These are phyloP conservation scores for Nasonia vitripennis DNA, from an alignment of 1,140 invertebrate genomes.

Conservation along the genomic window DNA sequence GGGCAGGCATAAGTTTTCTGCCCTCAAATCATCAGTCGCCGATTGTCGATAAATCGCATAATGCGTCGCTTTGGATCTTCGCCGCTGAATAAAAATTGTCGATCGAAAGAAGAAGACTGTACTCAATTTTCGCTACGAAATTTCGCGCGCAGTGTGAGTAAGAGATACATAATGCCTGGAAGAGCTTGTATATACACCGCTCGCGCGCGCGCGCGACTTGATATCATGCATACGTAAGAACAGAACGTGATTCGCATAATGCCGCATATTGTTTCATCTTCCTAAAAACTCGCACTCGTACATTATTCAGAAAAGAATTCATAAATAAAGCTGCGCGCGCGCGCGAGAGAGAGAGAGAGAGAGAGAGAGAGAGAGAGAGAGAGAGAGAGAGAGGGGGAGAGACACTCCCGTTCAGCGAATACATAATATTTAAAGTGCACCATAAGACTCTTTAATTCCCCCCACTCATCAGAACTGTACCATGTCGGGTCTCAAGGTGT, in stretches of 20 bases:
- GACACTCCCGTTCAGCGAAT: neutral
- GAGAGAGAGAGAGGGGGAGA: too few relatives aligned
- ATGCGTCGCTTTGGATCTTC: too few relatives aligned
- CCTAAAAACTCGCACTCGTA: neutral
- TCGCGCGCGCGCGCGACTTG: neutral
- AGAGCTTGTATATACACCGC: neutral
- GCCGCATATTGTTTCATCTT: neutral
- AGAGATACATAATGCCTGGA: neutral
- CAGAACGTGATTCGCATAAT: neutral
- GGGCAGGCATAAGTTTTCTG: neutral
- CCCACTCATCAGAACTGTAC: neutral
- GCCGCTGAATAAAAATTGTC: too few relatives aligned
- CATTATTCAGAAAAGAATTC: neutral
- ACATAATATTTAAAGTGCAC: slow-evolving; percentile 3
- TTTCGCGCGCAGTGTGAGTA: neutral
- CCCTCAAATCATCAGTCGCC: too few relatives aligned
- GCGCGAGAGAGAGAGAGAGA: too few relatives aligned
- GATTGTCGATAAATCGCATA: too few relatives aligned
- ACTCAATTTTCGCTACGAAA: too few relatives aligned
- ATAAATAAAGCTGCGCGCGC: too few relatives aligned
- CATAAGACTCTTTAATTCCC: slow-evolving; percentile 12
- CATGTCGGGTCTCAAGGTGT: neutral
- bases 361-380: too few relatives aligned
- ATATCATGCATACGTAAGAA: neutral
- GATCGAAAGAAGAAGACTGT: too few relatives aligned